Evolutionary conservation across 1,140 invertebrate genomes (phyloP), one percentile per base, ranked within the genome.

Genomic region (Sarcophaga bullata): DNA sequence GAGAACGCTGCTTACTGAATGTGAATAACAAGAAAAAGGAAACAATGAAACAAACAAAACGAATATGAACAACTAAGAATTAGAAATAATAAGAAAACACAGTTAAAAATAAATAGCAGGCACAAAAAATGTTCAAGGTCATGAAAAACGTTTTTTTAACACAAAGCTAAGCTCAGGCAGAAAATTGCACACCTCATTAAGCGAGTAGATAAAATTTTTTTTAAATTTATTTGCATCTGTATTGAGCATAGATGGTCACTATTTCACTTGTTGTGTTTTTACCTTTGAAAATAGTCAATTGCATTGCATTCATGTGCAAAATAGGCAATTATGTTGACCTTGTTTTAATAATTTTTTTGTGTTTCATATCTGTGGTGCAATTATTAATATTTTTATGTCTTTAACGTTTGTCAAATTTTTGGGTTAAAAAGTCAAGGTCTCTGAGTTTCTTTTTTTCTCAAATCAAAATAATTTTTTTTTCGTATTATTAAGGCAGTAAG

Each of bases 211-310:
- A 62, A 52, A 7, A 58, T 58, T n/a, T 58, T 6, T 58, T 58
- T 10, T 11, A 15, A n/a, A n/a, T 58, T n/a, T 10, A 19, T 8
- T 19, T 68, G 25, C 25, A 37, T 68, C 15, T 1, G 17, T 19
- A 19, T 68, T 58, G 13, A n/a, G 54, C 11, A 58, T 7, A 58
- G n/a, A n/a, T 25, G 62, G 19, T 19, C 62, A 19, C 13, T 58
- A 15, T n/a, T 68, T 7, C 62, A 68, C 62, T 68, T 68, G 62
- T 68, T 68, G n/a, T 25, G n/a, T 19, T 68, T 68, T 19, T 68
- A 58, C 54, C 11, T 58, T 58, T 37, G n/a, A 58, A 58, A 13
- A 15, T 68, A 19, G n/a, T 68, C 25, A 1, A 37, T 37, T 37
- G 25, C 25, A 37, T 37, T 37, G 25, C 25, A 37, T 37, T 37